A percentile compares a stretch with the other conserved stretches of the same genome.
Conservation (phyloP, 2,113 vertebrate genomes). For the Lagenorhynchus albirostris region DNA sequence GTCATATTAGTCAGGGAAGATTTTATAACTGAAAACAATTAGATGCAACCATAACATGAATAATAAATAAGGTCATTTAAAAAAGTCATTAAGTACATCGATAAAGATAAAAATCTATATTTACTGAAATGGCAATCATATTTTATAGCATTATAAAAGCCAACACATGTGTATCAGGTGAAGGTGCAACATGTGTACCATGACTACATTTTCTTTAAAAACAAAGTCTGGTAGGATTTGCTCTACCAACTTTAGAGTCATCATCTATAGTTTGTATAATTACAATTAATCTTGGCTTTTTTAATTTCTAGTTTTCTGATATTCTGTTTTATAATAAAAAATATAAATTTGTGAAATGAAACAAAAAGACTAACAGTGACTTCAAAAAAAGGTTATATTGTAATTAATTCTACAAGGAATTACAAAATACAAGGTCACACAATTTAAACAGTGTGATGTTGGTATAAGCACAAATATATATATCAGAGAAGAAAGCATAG, state of each 20-base stretch:
- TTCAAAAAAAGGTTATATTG: neutral
- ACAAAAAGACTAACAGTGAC: neutral
- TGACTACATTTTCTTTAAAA: neutral
- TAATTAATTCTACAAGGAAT: neutral
- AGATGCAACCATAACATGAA: conserved; percentile 12
- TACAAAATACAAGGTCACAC: conserved; percentile 8
- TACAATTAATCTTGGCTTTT: neutral
- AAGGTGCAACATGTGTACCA: neutral
- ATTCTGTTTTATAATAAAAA: neutral
- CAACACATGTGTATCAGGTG: neutral
- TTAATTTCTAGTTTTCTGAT: neutral
- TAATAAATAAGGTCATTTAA: neutral
- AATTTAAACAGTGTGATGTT: conserved; percentile 13
- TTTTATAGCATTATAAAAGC: conserved; percentile 6
- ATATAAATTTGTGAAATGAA: neutral
- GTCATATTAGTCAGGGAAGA: neutral
- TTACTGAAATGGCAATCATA: conserved; percentile 1
- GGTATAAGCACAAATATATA: neutral
- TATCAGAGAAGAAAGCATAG: neutral
- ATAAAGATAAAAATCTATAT: conserved; percentile 12
- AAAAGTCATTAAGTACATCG: neutral
- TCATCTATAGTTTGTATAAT: neutral
- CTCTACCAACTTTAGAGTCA: neutral
- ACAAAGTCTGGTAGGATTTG: neutral
- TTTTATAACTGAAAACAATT: conserved; percentile 12